phyloP scores from a whole-genome alignment of 2,888 invertebrate species.

The Lasioglossum pauxillum region DNA sequence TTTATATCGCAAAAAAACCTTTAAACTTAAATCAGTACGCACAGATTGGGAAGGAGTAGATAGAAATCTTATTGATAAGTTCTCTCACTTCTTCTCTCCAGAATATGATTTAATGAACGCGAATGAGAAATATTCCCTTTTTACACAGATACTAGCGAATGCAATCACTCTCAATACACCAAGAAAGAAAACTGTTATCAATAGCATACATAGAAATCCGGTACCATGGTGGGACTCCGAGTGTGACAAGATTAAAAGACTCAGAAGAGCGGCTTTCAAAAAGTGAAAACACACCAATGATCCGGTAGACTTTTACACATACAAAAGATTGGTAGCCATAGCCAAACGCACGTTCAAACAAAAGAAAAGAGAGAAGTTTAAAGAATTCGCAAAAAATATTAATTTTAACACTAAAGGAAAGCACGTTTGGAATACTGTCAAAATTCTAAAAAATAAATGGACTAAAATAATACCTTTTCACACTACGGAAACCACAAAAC shows the following conservation, averaged over 20 bases:
- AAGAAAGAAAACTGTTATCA: background rate
- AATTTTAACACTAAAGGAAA: background rate
- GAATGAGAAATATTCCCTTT: background rate
- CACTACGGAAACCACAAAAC: background rate
- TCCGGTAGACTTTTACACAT: background rate
- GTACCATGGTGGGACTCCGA: slow-evolving; percentile 6
- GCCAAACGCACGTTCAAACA: background rate
- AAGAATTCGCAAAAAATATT: slow-evolving; percentile 1
- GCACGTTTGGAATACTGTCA: background rate
- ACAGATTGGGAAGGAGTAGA: no score
- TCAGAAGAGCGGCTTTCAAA: background rate
- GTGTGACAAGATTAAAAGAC: background rate
- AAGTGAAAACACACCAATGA: background rate
- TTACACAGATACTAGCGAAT: background rate
- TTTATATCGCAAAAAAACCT: no score
- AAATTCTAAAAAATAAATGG: slow-evolving; percentile 17
- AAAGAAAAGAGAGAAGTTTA: slow-evolving; percentile 5
- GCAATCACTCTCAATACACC: background rate
- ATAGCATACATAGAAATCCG: background rate
- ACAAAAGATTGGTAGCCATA: background rate
- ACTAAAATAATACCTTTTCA: background rate
- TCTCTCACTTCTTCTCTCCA: no score
- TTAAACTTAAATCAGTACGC: no score
- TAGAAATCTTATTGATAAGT: no score
- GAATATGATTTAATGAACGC: background rate